Conservation (phyloP, 2,113 vertebrate genomes). For the Coryphaenoides rupestris region DNA sequence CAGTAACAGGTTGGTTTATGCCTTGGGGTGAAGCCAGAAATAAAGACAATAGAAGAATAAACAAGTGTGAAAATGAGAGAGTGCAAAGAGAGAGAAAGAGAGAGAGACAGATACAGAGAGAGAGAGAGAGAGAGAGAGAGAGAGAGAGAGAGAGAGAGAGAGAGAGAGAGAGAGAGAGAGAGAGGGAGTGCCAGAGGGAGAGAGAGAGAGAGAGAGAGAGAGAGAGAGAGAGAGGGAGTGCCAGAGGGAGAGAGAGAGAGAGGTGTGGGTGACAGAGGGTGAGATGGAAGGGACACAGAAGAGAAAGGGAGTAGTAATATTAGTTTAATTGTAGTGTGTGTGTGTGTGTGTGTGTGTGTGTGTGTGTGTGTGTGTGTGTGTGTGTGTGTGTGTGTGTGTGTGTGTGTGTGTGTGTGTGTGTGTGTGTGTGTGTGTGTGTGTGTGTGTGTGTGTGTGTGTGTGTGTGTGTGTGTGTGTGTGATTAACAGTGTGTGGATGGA, state of each 20-base stretch:
- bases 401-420: not conserved
- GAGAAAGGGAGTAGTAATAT: too few relatives aligned
- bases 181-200: not conserved
- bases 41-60: conserved; percentile 56
- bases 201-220: conserved; percentile 5
- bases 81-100: not conserved
- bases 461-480: not conserved
- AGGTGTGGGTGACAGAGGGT: too few relatives aligned
- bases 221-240: conserved; percentile 7
- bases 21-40: conserved; percentile 56
- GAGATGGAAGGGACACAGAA: too few relatives aligned
- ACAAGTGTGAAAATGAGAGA: conserved; percentile 11
- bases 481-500: not conserved
- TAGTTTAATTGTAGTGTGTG: not conserved
- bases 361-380: too few relatives aligned
- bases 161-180: not conserved
- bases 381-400: too few relatives aligned
- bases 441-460: not conserved
- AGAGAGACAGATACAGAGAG: too few relatives aligned
- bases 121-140: conserved; percentile 5
- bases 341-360: not conserved
- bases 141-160: not conserved
- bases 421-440: not conserved
- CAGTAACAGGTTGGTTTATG: conserved; percentile 43
- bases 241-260: not conserved